Percentiles rank a stretch among this genome's conserved stretches.
Conservation (phyloP, 2,888 invertebrate species). For the Calameuta idolon region DNA sequence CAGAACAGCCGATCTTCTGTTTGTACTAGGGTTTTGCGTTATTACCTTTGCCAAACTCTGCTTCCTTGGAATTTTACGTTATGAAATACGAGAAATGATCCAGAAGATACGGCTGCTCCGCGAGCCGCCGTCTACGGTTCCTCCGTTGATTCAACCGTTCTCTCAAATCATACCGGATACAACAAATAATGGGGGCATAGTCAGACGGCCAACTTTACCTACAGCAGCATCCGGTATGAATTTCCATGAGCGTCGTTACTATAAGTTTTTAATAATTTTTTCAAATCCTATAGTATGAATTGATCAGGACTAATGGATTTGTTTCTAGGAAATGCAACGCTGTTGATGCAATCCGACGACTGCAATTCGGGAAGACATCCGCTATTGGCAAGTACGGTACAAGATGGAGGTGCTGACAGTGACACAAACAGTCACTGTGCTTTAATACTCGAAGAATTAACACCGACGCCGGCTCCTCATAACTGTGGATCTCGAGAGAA, state of each 20-base stretch:
- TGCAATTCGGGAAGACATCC: conserved; percentile 67
- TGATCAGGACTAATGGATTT: not conserved
- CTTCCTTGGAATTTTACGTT: conserved; percentile 87
- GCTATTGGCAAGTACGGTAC: conserved; percentile 54
- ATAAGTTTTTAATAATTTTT: not conserved
- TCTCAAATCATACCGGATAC: conserved; percentile 51
- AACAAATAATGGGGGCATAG: conserved; percentile 52
- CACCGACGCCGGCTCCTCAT: conserved; percentile 55
- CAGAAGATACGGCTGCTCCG: conserved; percentile 86
- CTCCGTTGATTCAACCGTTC: conserved; percentile 54
- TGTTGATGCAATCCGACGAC: conserved; percentile 57
- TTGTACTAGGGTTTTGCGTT: conserved; percentile 87
- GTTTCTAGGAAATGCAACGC: conserved; percentile 56
- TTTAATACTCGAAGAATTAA: conserved; percentile 69
- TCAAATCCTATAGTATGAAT: not conserved
- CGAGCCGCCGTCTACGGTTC: conserved; percentile 53
- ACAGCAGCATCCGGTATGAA: conserved; percentile 45
- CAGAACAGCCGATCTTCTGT: conserved; percentile 83
- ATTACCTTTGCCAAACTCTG: conserved; percentile 90
- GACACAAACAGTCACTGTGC: conserved; percentile 73
- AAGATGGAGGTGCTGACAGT: conserved; percentile 71
- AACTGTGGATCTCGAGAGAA: conserved; percentile 68
- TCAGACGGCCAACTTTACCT: conserved; percentile 49
- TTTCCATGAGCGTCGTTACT: not conserved
- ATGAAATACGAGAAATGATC: conserved; percentile 92